Evolutionary conservation across 1,140 invertebrate species (phyloP).

Genomic region (Nasonia longicornis): DNA sequence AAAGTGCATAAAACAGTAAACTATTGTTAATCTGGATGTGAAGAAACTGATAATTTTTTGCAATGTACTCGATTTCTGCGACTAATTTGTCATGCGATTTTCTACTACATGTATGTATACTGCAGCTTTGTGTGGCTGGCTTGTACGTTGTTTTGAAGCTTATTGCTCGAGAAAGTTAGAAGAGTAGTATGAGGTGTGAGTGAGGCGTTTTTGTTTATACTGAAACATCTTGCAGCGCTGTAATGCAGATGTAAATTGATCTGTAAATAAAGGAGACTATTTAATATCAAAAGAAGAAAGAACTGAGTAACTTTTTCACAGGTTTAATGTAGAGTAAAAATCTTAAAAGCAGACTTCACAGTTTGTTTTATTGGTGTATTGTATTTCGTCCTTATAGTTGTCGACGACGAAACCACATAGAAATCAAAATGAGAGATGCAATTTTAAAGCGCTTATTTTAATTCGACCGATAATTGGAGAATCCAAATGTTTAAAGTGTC

Average conservation of each 20-base stretch:
- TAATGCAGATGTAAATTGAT: constrained; percentile 52
- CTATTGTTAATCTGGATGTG: not conserved
- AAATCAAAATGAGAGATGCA: constrained; percentile 5
- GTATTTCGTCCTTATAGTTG: constrained; percentile 15
- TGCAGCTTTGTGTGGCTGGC: not conserved
- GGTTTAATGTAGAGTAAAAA: constrained; percentile 36
- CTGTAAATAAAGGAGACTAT: constrained; percentile 65
- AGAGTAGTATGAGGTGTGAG: constrained; percentile 53
- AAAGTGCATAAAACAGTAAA: too few species aligned
- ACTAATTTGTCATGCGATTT: not conserved
- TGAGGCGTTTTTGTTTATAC: constrained; percentile 48
- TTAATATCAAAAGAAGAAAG: constrained; percentile 57
- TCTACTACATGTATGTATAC: not conserved
- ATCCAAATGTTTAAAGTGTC: too few species aligned
- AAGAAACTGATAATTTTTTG: not conserved
- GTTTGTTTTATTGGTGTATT: constrained; percentile 19
- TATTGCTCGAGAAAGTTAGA: constrained; percentile 41
- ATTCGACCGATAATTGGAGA: not conserved
- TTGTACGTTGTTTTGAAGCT: constrained; percentile 14
- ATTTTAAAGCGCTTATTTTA: constrained; percentile 6
- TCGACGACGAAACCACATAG: constrained; percentile 8
- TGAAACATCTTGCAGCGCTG: too few species aligned
- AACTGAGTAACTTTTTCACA: not conserved
- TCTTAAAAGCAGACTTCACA: constrained; percentile 30
- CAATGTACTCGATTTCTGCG: too few species aligned